phyloP scores from a whole-genome alignment of 1,140 invertebrate species.

The Drosophila pandora region DNA sequence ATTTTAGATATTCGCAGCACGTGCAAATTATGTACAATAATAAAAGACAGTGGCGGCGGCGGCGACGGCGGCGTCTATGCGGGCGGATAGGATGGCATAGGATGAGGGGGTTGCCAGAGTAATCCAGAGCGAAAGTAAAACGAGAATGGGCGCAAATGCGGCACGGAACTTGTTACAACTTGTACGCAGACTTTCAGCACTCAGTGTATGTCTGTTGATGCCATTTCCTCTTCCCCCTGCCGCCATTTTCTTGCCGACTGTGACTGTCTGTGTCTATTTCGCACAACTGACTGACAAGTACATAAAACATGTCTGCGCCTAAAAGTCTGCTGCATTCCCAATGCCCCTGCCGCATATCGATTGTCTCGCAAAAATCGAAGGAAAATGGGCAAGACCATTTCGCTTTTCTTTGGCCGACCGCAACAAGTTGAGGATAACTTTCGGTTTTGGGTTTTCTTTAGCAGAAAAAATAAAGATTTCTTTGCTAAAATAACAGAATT shows the following conservation, averaged over 20 bases:
- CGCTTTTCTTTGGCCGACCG: neutral
- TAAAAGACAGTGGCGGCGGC: constrained; percentile 41
- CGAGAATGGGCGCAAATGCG: constrained; percentile 49
- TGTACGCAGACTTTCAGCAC: constrained; percentile 26
- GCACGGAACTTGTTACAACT: constrained; percentile 44
- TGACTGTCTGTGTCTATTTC: neutral
- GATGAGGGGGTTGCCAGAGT: constrained; percentile 3
- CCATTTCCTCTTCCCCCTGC: neutral
- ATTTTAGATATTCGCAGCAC: constrained; percentile 81
- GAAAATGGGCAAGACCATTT: neutral
- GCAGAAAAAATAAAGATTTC: neutral
- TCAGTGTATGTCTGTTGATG: constrained; percentile 13
- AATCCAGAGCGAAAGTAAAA: constrained; percentile 60
- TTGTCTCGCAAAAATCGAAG: constrained; percentile 21
- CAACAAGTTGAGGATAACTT: constrained; percentile 34
- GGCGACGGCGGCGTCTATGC: neutral
- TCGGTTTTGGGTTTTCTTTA: neutral
- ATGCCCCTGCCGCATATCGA: constrained; percentile 43
- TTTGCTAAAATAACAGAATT: neutral
- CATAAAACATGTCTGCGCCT: constrained; percentile 79
- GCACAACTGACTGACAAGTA: constrained; percentile 64
- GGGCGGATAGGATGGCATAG: constrained; percentile 7
- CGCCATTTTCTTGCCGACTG: neutral
- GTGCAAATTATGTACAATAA: constrained; percentile 82
- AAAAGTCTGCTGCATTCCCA: constrained; percentile 73